Percentiles rank a stretch among this genome's conserved stretches.
phyloP scores from a whole-genome alignment of 2,888 invertebrate genomes.

The Loripinus fragilis region DNA sequence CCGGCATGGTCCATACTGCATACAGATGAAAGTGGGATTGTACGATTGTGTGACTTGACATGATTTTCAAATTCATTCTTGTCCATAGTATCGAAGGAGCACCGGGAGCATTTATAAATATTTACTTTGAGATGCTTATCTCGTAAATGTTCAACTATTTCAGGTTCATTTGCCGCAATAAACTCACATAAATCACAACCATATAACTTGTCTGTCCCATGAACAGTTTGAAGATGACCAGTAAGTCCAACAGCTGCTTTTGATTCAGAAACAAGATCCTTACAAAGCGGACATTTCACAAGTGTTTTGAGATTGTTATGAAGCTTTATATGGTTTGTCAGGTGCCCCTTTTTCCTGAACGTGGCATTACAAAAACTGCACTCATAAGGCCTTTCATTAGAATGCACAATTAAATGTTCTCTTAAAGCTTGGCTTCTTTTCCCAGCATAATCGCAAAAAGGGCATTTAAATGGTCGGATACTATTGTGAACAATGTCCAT shows the following conservation, averaged over 20 bases:
- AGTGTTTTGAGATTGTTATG: conserved; percentile 70
- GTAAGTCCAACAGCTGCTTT: conserved; percentile 64
- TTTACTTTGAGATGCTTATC: conserved; percentile 52
- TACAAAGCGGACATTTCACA: conserved; percentile 65
- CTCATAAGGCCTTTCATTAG: conserved; percentile 78
- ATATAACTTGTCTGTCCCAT: conserved; percentile 73
- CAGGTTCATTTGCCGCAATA: conserved; percentile 67
- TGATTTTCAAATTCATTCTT: conserved; percentile 76
- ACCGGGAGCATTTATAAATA: conserved; percentile 74
- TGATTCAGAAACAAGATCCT: conserved; percentile 55
- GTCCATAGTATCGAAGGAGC: conserved; percentile 74
- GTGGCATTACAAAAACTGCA: conserved; percentile 81
- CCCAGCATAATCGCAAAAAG: conserved; percentile 82
- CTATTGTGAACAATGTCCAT: conserved; percentile 80
- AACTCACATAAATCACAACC: conserved; percentile 79
- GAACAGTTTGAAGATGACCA: conserved; percentile 69
- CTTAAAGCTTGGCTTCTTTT: conserved; percentile 81
- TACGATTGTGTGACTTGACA: conserved; percentile 58
- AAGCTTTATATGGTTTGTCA: conserved; percentile 81
- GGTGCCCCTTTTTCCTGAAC: conserved; percentile 82
- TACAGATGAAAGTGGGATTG: conserved; percentile 29
- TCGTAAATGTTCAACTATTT: conserved; percentile 68
- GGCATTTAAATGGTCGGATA: conserved; percentile 81
- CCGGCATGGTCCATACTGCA: neutral
- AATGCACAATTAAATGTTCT: conserved; percentile 81